Evolutionary conservation across 1,140 invertebrate genomes (phyloP).

Genomic region (Cydia splendana): DNA sequence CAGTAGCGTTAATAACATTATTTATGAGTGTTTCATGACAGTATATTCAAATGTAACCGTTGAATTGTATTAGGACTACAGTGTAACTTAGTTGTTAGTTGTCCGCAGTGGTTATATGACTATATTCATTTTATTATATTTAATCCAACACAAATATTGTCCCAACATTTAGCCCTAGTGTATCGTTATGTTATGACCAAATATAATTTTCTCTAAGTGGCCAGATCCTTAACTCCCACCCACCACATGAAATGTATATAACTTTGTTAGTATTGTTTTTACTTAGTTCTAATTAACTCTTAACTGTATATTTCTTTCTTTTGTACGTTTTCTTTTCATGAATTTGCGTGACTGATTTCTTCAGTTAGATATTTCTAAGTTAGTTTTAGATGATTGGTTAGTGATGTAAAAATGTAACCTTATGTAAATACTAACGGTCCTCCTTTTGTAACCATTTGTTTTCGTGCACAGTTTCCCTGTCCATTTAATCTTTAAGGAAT

Average conservation of each 20-base stretch:
- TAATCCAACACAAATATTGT: constrained; percentile 7
- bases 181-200: constrained; percentile 62
- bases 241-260: constrained; percentile 76
- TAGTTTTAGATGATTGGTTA: constrained; percentile 67
- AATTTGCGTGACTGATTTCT: constrained; percentile 38
- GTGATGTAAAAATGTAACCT: constrained; percentile 71
- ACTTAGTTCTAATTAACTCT: constrained; percentile 56
- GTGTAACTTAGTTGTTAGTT: not conserved
- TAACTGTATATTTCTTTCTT: constrained; percentile 45
- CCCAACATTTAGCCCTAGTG: constrained; percentile 23
- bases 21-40: constrained; percentile 36
- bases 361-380: constrained; percentile 53
- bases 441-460: constrained; percentile 49
- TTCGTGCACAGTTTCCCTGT: constrained; percentile 55
- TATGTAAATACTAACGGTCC: constrained; percentile 71
- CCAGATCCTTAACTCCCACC: constrained; percentile 73
- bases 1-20: constrained; percentile 28
- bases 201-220: constrained; percentile 68
- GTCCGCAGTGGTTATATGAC: not conserved
- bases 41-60: constrained; percentile 32
- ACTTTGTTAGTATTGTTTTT: constrained; percentile 71
- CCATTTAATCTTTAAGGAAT: constrained; percentile 74
- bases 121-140: not conserved
- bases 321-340: constrained; percentile 32
- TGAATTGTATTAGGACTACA: constrained; percentile 16